Evolutionary conservation across 2,113 vertebrate species (phyloP), one percentile per base, ranked within the genome.

Genomic region (Spilogale gracilis): DNA sequence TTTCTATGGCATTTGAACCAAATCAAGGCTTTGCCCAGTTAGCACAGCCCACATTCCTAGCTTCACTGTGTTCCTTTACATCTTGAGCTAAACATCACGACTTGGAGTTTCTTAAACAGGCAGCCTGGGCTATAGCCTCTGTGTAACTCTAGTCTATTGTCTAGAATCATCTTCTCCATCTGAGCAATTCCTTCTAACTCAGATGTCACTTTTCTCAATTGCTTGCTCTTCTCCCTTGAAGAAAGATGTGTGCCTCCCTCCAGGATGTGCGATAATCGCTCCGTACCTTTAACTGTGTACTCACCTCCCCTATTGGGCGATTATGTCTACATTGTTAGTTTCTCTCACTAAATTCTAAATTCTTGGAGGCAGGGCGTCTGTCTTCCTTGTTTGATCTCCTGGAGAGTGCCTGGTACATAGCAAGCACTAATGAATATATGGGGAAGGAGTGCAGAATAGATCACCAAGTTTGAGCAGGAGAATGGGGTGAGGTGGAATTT

Each of bases 311-410:
- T 48, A 2, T 4, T 20, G 73, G 9, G 21, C 0, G 0, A 79
- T 94, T 13, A n/a, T 27, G 52, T 67, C 84, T 50, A 23, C n/a
- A 4, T 17, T 91, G 71, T 78, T 84, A 84, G 78, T 38, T 65
- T 96, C 91, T 91, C 38, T n/a, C 74, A 74, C 18, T 78, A 73
- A 60, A 93, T 78, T 32, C 74, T 94, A 89, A 95, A 81, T 81
- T 91, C 91, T 32, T 61, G 73, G 54, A 90, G 90, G 83, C 63
- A 87, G 95, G 60, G 58, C 21, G 56, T 89, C 61, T 3, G 1
- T 71, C 23, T 78, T 84, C 56, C 71, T 95, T 83, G 87, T 48
- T 85, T 69, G 58, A 93, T 89, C 58, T 92, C 67, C 60, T 45
- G 50, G 50, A 80, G 87, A 63, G 30, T 69, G 13, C 45, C 60